Evolutionary conservation across 2,113 vertebrate genomes (phyloP).

Genomic region (Scophthalmus maximus): DNA sequence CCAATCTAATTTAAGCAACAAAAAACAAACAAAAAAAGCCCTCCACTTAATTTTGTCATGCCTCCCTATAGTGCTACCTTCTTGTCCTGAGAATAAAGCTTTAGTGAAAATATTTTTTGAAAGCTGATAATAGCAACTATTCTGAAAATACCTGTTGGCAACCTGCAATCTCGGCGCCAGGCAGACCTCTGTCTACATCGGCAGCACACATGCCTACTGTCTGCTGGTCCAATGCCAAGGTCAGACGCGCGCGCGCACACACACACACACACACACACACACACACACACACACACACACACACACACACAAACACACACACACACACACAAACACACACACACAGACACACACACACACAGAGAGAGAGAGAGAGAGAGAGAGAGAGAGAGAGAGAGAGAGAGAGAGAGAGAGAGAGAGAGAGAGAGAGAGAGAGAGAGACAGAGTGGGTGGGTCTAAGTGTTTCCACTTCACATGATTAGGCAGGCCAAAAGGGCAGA

Average conservation of each 20-base stretch:
- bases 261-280: slow-evolving; percentile 1
- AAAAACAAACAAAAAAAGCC: slow-evolving; percentile 32
- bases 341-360: no score
- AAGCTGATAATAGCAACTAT: slow-evolving; percentile 53
- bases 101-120: slow-evolving; percentile 42
- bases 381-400: no score
- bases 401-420: no score
- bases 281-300: slow-evolving; percentile 13
- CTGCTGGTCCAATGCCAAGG: slow-evolving; percentile 60
- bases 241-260: slow-evolving; percentile 20
- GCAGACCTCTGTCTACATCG: slow-evolving; percentile 18
- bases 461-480: slow-evolving; percentile 27
- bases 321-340: no score
- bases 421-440: no score
- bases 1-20: slow-evolving; percentile 67
- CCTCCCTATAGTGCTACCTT: slow-evolving; percentile 40
- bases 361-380: no score
- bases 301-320: no score
- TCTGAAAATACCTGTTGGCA: slow-evolving; percentile 68
- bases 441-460: slow-evolving; percentile 19
- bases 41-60: slow-evolving; percentile 61
- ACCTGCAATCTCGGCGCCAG: slow-evolving; percentile 55
- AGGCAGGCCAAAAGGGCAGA: slow-evolving; percentile 26
- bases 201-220: slow-evolving; percentile 18
- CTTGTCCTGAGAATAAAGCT: slow-evolving; percentile 44